Conservation (phyloP, 2,113 vertebrate genomes). For the Dinomys branickii region DNA sequence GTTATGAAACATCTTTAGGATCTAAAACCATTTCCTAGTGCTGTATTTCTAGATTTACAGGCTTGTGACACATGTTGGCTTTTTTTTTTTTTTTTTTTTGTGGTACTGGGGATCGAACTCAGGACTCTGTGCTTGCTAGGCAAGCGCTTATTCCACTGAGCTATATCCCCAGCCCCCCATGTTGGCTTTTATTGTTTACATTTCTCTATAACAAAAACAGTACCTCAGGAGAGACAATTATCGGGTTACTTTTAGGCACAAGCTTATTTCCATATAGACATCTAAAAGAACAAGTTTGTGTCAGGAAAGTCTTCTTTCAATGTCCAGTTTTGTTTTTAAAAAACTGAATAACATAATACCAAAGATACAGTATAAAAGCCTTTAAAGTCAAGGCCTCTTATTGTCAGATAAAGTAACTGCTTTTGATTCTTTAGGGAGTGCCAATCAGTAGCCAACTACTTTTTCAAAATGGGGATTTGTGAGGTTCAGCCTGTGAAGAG, state of each 20-base stretch:
- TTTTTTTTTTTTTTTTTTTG: too few relatives aligned
- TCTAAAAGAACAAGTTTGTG: neutral
- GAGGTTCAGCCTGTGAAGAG: neutral
- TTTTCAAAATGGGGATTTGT: neutral
- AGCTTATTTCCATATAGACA: neutral
- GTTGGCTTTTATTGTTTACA: neutral
- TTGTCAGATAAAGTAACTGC: neutral
- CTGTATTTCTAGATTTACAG: neutral
- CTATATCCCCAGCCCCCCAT: too few relatives aligned
- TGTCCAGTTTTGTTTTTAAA: neutral
- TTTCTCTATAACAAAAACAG: constrained; percentile 15
- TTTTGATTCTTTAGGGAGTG: neutral
- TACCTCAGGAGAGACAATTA: neutral
- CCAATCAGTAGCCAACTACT: neutral
- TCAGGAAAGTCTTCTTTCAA: neutral
- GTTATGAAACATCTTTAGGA: neutral
- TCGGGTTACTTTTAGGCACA: neutral
- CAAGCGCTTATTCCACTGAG: too few relatives aligned
- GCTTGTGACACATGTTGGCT: neutral
- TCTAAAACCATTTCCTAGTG: neutral
- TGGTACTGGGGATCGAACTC: too few relatives aligned
- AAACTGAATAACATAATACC: neutral
- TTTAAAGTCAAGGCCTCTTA: neutral
- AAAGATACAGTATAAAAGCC: neutral
- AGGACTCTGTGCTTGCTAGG: too few relatives aligned